Conservation (phyloP, 2,113 vertebrate genomes). For the Chroicocephalus ridibundus region DNA sequence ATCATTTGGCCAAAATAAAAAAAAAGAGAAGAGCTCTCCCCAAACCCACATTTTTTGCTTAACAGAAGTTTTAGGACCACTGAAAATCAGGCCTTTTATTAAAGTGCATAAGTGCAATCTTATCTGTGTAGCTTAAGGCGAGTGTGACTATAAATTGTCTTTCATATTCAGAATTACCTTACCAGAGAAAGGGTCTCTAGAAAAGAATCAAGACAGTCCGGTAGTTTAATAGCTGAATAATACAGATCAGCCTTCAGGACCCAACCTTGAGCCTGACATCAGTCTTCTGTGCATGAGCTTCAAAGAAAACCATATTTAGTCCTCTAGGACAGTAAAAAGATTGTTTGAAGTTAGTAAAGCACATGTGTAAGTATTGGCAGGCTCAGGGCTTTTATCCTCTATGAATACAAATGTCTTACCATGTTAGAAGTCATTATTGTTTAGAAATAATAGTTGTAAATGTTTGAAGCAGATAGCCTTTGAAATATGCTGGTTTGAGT, state of each 20-base stretch:
- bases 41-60: neutral
- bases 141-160: neutral
- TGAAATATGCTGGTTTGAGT: constrained; percentile 12
- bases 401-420: constrained; percentile 49
- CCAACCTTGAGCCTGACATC: constrained; percentile 33
- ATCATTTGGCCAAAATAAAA: neutral
- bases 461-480: constrained; percentile 40
- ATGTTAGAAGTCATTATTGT: constrained; percentile 38
- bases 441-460: constrained; percentile 51
- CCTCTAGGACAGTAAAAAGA: constrained; percentile 44
- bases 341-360: constrained; percentile 55
- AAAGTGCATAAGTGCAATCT: neutral
- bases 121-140: neutral
- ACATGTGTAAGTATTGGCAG: constrained; percentile 36
- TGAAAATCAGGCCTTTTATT: neutral
- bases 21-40: neutral
- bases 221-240: constrained; percentile 34
- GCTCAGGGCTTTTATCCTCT: constrained; percentile 43
- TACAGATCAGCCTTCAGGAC: constrained; percentile 35
- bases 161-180: constrained; percentile 38
- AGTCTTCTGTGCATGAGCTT: constrained; percentile 25
- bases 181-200: neutral
- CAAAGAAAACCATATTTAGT: constrained; percentile 55
- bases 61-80: neutral
- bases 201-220: constrained; percentile 14